A percentile compares a stretch with the other conserved stretches of the same genome.
phyloP scores from a whole-genome alignment of 2,888 invertebrate genomes.

The Eilema sororculum region DNA sequence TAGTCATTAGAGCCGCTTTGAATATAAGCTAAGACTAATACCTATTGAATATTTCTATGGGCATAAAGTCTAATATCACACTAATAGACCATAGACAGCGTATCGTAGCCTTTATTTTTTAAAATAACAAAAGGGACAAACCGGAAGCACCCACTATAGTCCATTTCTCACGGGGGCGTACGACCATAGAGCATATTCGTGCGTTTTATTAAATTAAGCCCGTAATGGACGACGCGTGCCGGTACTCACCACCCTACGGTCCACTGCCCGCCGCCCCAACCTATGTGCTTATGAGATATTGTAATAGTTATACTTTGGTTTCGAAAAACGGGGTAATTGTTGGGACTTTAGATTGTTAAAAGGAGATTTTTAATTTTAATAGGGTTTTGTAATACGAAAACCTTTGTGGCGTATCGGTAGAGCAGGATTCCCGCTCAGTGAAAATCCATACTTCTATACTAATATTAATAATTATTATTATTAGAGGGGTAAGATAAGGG shows the following conservation, averaged over 20 bases:
- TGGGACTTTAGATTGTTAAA: background rate
- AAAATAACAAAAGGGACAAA: background rate
- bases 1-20: too few relatives aligned
- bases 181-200: constrained; percentile 52
- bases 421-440: too few relatives aligned
- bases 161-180: constrained; percentile 14
- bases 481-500: too few relatives aligned
- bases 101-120: background rate
- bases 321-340: constrained; percentile 5
- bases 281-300: constrained; percentile 6
- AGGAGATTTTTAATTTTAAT: too few relatives aligned
- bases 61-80: background rate
- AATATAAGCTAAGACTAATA: too few relatives aligned
- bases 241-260: constrained; percentile 28
- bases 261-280: constrained; percentile 19
- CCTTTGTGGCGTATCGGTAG: too few relatives aligned
- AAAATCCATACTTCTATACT: too few relatives aligned
- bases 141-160: constrained; percentile 12
- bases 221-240: constrained; percentile 71
- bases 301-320: constrained; percentile 10
- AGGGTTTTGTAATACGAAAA: too few relatives aligned
- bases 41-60: too few relatives aligned
- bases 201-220: constrained; percentile 70
- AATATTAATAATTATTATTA: too few relatives aligned
- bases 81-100: background rate